These are phyloP conservation scores for Tenthredo distinguenda DNA, from an alignment of 2,888 invertebrate species.

Conservation along the genomic window DNA sequence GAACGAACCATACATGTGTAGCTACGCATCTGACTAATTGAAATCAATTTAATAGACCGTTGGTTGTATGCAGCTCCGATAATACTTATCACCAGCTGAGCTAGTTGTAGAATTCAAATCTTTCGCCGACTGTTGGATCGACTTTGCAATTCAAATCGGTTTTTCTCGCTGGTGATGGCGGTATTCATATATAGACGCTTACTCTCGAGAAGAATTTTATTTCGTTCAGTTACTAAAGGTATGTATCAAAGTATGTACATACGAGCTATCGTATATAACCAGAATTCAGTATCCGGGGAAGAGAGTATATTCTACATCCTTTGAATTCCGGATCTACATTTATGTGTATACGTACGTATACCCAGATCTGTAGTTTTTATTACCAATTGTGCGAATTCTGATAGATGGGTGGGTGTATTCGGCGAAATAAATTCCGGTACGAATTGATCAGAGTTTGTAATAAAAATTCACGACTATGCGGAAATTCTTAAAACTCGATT, in stretches of 20 bases:
- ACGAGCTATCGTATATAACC: not conserved
- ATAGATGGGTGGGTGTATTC: not conserved
- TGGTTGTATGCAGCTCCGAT: not conserved
- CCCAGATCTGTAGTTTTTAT: not conserved
- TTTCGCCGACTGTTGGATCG: not conserved
- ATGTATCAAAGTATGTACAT: not conserved
- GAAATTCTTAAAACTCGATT: slow-evolving; percentile 10
- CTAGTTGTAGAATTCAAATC: slow-evolving; percentile 11
- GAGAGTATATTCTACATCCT: not conserved
- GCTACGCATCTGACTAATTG: not conserved
- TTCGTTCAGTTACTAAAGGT: not conserved
- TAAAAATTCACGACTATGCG: not conserved
- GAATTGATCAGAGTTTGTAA: not conserved
- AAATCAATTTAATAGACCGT: not conserved
- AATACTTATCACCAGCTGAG: not conserved
- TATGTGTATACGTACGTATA: too few species aligned
- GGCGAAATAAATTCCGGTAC: not conserved
- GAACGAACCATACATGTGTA: too few species aligned
- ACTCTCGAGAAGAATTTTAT: not conserved
- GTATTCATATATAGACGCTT: not conserved
- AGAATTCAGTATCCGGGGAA: not conserved
- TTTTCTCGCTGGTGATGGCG: not conserved
- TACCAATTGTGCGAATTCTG: not conserved
- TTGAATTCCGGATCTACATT: too few species aligned
- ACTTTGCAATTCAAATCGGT: slow-evolving; percentile 31